Base-by-base conservation (phyloP, 2,113 vertebrate genomes). In the Sisor rabdophorus region DNA sequence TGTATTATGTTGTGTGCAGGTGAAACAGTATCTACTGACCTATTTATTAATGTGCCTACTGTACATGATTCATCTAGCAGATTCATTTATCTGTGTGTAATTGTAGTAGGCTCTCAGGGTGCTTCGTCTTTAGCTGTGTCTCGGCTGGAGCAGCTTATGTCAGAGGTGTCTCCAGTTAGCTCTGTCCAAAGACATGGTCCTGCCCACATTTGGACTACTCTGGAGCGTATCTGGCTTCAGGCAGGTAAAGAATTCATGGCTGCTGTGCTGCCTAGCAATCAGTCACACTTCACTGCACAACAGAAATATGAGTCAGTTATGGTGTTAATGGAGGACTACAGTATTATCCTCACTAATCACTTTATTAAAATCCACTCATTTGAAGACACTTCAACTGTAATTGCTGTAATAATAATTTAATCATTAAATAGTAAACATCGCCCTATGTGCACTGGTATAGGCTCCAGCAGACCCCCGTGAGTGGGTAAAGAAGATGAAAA, bases 201-300 rank as follows among this genome's bases (percentile, higher is more conserved):
- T 55, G 78, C 91, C 86, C 94, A 94, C 82, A 91, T 98, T 72
- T 98, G 97, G 97, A 92, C 91, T 80, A 93, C 92, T 0, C 92
- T 99, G 77, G 94, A 97, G 79, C 93, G 94, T 87, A 98, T 99
- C 71, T 99, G 97, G 97, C 91, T 99, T 20, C 96, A 96, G 87
- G 94, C 97, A 82, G 97, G 97, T 98, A 91, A 86, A 93, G 15
- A 87, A 17, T 68, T 48, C 26, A 56, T 50, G 11, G 24, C 15
- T 19, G 70, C 68, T 44, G 8, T 19, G 67, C 72, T 32, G 8
- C n/a, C 10, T 58, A 28, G 9, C 11, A 50, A 6, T 17, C 22
- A 68, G 13, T 50, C 3, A 17, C 44, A 65, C 15, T 44, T 48
- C 26, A 67, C 22, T 26, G 3, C 1, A 28, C 16, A 52, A 3